Percentiles rank a stretch among this genome's conserved stretches.
These are phyloP conservation scores for Poeciliopsis occidentalis DNA, from an alignment of 2,113 vertebrate genomes.

Conservation along the genomic window DNA sequence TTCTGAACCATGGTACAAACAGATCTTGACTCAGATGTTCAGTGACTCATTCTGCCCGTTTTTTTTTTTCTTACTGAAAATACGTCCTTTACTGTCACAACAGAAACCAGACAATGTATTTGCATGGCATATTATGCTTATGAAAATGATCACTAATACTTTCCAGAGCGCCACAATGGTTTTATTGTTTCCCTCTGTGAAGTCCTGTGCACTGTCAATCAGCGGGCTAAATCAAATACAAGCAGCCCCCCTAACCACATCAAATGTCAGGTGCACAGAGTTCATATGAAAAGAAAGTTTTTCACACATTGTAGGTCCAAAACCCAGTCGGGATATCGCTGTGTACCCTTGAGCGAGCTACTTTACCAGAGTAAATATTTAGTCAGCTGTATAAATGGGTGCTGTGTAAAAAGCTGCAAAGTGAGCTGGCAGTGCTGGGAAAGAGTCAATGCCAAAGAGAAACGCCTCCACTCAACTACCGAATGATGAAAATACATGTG, in stretches of 20 bases:
- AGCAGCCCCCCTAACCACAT: conserved; percentile 21
- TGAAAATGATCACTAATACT: not conserved
- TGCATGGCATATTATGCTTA: not conserved
- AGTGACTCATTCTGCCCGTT: not conserved
- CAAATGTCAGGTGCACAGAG: conserved; percentile 52
- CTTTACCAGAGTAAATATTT: conserved; percentile 76
- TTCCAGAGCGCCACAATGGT: not conserved
- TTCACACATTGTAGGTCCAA: conserved; percentile 62
- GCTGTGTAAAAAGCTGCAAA: conserved; percentile 62
- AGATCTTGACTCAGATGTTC: not conserved
- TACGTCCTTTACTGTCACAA: not conserved
- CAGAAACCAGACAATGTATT: not conserved
- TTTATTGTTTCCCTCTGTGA: not conserved
- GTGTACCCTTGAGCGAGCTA: conserved; percentile 68
- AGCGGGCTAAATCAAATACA: conserved; percentile 3
- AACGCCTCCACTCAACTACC: conserved; percentile 15
- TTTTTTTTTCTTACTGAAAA: conserved; percentile 4
- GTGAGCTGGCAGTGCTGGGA: conserved; percentile 46
- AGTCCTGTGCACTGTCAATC: conserved; percentile 25
- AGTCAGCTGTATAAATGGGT: conserved; percentile 72
- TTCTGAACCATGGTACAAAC: not conserved
- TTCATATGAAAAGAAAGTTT: conserved; percentile 56
- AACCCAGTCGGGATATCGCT: conserved; percentile 59
- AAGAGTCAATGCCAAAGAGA: conserved; percentile 33
- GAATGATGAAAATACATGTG: not conserved